phyloP scores from a whole-genome alignment of 2,113 vertebrate species.

The Dipodomys ordii region DNA sequence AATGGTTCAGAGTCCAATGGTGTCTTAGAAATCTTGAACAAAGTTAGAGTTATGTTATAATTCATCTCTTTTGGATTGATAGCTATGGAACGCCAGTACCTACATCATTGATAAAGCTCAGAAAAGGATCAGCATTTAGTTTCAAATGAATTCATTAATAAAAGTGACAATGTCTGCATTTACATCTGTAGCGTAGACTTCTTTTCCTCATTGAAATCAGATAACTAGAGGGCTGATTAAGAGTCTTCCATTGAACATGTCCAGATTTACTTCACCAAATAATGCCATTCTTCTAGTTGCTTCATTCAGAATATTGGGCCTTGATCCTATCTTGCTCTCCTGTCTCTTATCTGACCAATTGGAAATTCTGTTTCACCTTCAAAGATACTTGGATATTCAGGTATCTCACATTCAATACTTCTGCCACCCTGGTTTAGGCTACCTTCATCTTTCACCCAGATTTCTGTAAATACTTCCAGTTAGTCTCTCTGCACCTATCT shows the following conservation, averaged over 20 bases:
- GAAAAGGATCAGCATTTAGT: background rate
- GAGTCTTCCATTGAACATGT: background rate
- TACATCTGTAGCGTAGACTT: background rate
- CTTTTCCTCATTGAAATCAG: background rate
- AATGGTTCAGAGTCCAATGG: background rate
- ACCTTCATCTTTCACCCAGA: background rate
- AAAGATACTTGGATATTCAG: background rate
- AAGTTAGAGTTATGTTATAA: background rate
- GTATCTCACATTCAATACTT: background rate
- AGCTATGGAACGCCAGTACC: background rate
- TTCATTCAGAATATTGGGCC: background rate
- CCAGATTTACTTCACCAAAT: background rate
- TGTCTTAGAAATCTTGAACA: constrained; percentile 27
- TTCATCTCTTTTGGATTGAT: background rate
- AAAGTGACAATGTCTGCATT: background rate
- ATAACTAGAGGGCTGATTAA: background rate
- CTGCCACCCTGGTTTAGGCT: background rate
- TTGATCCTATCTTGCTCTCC: background rate
- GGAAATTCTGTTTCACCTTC: background rate
- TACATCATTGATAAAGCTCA: background rate
- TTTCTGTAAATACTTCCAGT: background rate
- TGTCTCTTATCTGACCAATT: background rate
- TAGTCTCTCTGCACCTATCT: background rate
- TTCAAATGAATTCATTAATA: background rate
- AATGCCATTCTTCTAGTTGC: background rate